A percentile compares a stretch with the other conserved stretches of the same genome.
These are phyloP conservation scores for Mirounga angustirostris DNA, from an alignment of 2,113 vertebrate species.

Conservation along the genomic window DNA sequence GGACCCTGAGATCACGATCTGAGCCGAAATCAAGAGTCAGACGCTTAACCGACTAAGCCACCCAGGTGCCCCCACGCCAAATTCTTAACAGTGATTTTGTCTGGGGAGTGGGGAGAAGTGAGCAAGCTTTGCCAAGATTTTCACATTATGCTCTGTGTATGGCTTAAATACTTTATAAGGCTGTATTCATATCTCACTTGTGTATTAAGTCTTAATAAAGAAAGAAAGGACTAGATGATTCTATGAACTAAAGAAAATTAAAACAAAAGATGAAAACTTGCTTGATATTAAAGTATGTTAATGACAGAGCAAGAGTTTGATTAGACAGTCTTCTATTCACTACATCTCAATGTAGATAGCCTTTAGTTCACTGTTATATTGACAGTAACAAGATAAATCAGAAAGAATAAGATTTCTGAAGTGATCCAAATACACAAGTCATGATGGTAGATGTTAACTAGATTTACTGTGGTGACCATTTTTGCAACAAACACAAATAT, in stretches of 20 bases:
- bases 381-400: neutral
- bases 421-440: neutral
- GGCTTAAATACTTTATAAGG: conserved; percentile 15
- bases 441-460: neutral
- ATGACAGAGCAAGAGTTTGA: neutral
- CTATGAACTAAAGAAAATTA: neutral
- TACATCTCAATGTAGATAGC: neutral
- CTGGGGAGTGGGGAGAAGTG: neutral
- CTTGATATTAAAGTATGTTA: neutral
- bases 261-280: conserved; percentile 39
- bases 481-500: neutral
- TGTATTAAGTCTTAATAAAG: neutral
- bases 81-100: neutral
- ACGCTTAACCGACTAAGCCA: neutral
- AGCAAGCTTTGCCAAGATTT: neutral
- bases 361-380: neutral
- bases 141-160: neutral
- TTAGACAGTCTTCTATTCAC: neutral
- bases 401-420: neutral
- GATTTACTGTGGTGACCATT: neutral
- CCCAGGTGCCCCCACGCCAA: neutral
- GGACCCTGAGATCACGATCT: neutral
- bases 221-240: conserved; percentile 14
- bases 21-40: neutral
- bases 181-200: neutral